Conservation (phyloP, 1,140 invertebrate species). For the Pseudomyrmex dendroicus region DNA sequence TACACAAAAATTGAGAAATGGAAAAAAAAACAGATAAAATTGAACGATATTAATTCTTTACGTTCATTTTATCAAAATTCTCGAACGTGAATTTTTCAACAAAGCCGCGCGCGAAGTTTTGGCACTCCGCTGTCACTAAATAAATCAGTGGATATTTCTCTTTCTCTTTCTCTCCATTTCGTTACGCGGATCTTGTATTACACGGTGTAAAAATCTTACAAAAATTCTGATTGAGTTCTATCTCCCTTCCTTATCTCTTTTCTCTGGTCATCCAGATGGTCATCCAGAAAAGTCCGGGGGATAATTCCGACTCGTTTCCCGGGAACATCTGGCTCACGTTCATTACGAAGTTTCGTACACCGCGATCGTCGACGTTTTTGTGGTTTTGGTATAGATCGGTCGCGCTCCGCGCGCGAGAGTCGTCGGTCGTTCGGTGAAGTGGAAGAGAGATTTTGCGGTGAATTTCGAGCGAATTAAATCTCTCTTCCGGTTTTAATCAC, state of each 20-base stretch:
- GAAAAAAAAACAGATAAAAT: conserved; percentile 3
- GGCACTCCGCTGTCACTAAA: conserved; percentile 7
- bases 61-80: neutral
- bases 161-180: neutral
- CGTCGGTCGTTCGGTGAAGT: conserved; percentile 22
- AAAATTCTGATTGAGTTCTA: conserved; percentile 46
- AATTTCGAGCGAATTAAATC: conserved; percentile 60
- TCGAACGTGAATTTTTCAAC: conserved; percentile 1
- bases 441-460: conserved; percentile 59
- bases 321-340: conserved; percentile 58
- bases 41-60: neutral
- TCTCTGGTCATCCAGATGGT: conserved; percentile 26
- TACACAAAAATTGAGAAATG: neutral
- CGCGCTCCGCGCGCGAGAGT: conserved; percentile 20
- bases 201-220: conserved; percentile 18
- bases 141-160: conserved; percentile 15
- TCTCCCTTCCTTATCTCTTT: conserved; percentile 1
- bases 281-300: conserved; percentile 43
- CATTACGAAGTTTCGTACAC: conserved; percentile 61
- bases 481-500: conserved; percentile 58
- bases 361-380: conserved; percentile 58
- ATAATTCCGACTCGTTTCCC: conserved; percentile 50
- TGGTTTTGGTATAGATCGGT: conserved; percentile 45
- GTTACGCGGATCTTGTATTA: conserved; percentile 23
- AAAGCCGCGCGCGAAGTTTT: neutral